Evolutionary conservation across 2,888 invertebrate species (phyloP), one percentile per base, ranked within the genome.

Genomic region (Orthonychiurus folsomi): DNA sequence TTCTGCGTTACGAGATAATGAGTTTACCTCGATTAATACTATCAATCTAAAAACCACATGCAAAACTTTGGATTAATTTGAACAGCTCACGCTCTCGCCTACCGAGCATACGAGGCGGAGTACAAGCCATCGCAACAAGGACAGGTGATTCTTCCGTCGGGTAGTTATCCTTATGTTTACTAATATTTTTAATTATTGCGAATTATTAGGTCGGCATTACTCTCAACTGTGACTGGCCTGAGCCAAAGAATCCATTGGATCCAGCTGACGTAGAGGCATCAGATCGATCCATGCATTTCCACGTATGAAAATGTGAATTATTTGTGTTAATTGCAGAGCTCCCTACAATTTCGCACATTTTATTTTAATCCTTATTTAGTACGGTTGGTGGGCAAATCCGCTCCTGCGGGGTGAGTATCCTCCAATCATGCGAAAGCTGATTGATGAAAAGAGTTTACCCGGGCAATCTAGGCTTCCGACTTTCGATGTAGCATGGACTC

Each of bases 1-100:
- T n/a, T n/a, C n/a, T n/a, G n/a, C n/a, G n/a, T n/a, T n/a, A n/a
- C n/a, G n/a, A n/a, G n/a, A n/a, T n/a, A n/a, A n/a, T n/a, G n/a
- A n/a, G n/a, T n/a, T n/a, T n/a, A n/a, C n/a, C n/a, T n/a, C n/a
- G n/a, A n/a, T n/a, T n/a, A n/a, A n/a, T n/a, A n/a, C n/a, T n/a
- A n/a, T n/a, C n/a, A n/a, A n/a, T n/a, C n/a, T n/a, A n/a, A n/a
- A n/a, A n/a, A n/a, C n/a, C n/a, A n/a, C n/a, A n/a, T n/a, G n/a
- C n/a, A n/a, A n/a, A n/a, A n/a, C n/a, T n/a, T n/a, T n/a, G n/a
- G n/a, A n/a, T n/a, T n/a, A n/a, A n/a, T n/a, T n/a, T n/a, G n/a
- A n/a, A n/a, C n/a, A n/a, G 83, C 85, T 0, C 87, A 88, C 75
- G 85, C 84, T 0, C 80, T 79, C 61, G 84, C 80, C 1, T 87